phyloP scores from a whole-genome alignment of 2,113 vertebrate species.

The Sinocyclocheilus rhinocerous region DNA sequence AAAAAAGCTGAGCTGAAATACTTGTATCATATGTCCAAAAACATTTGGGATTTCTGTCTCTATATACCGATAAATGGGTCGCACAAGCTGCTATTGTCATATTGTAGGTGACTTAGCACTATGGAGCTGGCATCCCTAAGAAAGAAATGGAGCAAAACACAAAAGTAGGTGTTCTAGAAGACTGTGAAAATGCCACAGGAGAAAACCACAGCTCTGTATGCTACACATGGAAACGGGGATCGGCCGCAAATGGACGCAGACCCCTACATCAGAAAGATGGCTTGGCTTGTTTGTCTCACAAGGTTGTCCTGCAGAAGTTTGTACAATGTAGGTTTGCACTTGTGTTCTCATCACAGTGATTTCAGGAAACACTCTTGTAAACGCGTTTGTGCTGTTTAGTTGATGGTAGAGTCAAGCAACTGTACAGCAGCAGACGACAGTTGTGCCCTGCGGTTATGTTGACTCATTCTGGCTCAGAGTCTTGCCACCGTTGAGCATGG shows the following conservation, averaged over 20 bases:
- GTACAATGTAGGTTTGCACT: conserved; percentile 54
- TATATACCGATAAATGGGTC: conserved; percentile 18
- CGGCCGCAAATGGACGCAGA: conserved; percentile 10
- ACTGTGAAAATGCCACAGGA: not conserved
- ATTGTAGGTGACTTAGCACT: conserved; percentile 4
- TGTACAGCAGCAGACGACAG: conserved; percentile 15
- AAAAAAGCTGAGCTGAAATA: conserved; percentile 24
- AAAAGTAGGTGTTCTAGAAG: conserved; percentile 23
- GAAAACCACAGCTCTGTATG: conserved; percentile 40
- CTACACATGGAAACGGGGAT: conserved; percentile 60
- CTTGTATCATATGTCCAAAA: conserved; percentile 35
- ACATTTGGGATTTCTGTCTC: conserved; percentile 37
- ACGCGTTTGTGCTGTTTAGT: conserved; percentile 50
- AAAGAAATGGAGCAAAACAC: conserved; percentile 33
- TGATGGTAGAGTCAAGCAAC: conserved; percentile 26
- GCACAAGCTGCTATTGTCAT: conserved; percentile 32
- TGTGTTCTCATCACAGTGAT: conserved; percentile 62
- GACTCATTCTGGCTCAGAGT: conserved; percentile 93
- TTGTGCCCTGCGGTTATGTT: conserved; percentile 83
- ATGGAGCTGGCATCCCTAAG: conserved; percentile 20
- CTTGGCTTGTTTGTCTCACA: conserved; percentile 62
- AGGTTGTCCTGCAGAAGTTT: conserved; percentile 71
- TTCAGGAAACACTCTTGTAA: conserved; percentile 53
- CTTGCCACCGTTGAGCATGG: conserved; percentile 94
- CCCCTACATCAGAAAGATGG: conserved; percentile 67